These are phyloP conservation scores for Hirtodrosophila trivittata DNA, from an alignment of 2,888 invertebrate genomes.

Conservation along the genomic window DNA sequence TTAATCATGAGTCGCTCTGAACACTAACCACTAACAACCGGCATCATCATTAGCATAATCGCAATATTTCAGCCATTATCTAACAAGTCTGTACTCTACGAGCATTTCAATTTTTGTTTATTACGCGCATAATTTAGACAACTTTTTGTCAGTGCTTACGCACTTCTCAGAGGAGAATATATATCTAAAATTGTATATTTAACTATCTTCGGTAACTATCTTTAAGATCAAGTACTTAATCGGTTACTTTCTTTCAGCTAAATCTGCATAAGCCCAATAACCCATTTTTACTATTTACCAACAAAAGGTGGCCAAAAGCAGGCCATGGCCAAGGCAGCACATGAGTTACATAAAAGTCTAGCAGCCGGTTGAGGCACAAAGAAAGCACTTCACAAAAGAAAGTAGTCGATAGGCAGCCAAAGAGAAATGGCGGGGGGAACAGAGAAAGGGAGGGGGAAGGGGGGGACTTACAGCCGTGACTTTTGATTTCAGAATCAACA, in stretches of 20 bases:
- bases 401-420: slow-evolving; percentile 25
- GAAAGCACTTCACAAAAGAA: slow-evolving; percentile 54
- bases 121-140: no score
- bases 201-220: no score
- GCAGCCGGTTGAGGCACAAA: slow-evolving; percentile 22
- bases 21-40: slow-evolving; percentile 16
- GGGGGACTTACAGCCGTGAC: slow-evolving; percentile 28
- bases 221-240: no score
- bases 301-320: slow-evolving; percentile 60
- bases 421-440: slow-evolving; percentile 19
- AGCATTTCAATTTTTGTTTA: slow-evolving; percentile 27
- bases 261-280: slow-evolving; percentile 49
- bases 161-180: no score
- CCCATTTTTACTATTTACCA: slow-evolving; percentile 64
- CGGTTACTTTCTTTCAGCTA: no score
- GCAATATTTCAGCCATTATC: slow-evolving; percentile 3
- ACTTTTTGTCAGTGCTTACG: no score
- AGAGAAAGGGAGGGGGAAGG: slow-evolving; percentile 16
- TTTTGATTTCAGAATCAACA: slow-evolving; percentile 72
- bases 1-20: slow-evolving; percentile 56
- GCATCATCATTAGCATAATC: slow-evolving; percentile 49
- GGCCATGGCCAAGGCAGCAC: slow-evolving; percentile 61
- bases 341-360: slow-evolving; percentile 51
- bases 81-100: no score
- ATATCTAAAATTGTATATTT: no score